Conservation (phyloP, 2,888 invertebrate genomes). For the Cataglyphis altisquamis region DNA sequence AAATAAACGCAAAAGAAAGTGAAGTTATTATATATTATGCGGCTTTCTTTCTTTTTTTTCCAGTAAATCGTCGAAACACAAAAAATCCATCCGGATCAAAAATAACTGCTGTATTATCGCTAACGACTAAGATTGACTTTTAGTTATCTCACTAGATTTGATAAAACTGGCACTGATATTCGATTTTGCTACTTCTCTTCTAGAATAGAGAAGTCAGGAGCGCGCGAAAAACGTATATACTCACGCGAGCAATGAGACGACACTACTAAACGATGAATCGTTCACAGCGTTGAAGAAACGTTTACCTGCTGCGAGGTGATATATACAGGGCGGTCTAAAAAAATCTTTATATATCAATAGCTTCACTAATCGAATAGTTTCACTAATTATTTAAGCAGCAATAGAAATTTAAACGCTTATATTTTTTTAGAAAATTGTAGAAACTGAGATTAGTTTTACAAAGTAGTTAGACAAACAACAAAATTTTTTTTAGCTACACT, state of each 20-base stretch:
- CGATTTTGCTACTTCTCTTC: neutral
- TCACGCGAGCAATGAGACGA: conserved; percentile 15
- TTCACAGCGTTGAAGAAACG: neutral
- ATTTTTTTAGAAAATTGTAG: neutral
- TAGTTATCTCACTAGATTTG: conserved; percentile 22
- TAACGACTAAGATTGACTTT: conserved; percentile 1
- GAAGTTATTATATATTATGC: neutral
- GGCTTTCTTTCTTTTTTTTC: neutral
- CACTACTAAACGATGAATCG: conserved; percentile 20
- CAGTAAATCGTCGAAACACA: neutral
- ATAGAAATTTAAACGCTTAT: conserved; percentile 9
- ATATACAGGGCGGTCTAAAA: conserved; percentile 32
- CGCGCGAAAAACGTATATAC: neutral
- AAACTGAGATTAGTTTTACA: conserved; percentile 1
- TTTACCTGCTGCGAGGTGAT: conserved; percentile 13
- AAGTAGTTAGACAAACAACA: neutral
- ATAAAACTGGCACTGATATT: neutral
- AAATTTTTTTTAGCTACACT: conserved; percentile 15
- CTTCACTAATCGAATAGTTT: neutral
- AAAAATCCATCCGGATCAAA: conserved; percentile 3
- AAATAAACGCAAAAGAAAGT: neutral
- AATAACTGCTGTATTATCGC: conserved; percentile 36
- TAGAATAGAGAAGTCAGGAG: neutral
- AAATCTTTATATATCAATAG: neutral
- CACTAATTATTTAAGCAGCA: neutral